phyloP scores from a whole-genome alignment of 2,888 invertebrate genomes.

The Coenonympha glycerion region DNA sequence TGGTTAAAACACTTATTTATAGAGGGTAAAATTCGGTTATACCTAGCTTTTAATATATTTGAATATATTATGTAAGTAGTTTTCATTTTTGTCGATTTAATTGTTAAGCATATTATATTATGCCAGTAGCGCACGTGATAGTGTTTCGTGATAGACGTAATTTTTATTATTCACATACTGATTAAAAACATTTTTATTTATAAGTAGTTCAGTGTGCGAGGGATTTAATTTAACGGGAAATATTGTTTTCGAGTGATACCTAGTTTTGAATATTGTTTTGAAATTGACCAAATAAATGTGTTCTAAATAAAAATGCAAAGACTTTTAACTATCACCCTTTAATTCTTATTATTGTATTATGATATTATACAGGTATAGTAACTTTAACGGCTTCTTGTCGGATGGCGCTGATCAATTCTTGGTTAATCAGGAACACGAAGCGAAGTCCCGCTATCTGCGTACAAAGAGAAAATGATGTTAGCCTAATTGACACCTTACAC shows the following conservation, averaged over 20 bases:
- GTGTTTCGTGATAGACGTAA: slow-evolving; percentile 65
- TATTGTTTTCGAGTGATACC: slow-evolving; percentile 66
- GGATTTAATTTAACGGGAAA: slow-evolving; percentile 31
- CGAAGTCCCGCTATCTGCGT: slow-evolving; percentile 89
- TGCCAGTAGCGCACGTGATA: slow-evolving; percentile 71
- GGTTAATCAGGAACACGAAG: slow-evolving; percentile 95
- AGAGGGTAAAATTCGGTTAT: slow-evolving; percentile 69
- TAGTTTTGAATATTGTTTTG: slow-evolving; percentile 63
- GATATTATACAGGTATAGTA: slow-evolving; percentile 70
- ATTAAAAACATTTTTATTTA: slow-evolving; percentile 25
- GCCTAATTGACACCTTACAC: background rate
- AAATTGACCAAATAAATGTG: slow-evolving; percentile 76
- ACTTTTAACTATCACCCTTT: slow-evolving; percentile 26
- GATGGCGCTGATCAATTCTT: slow-evolving; percentile 91
- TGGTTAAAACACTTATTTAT: slow-evolving; percentile 52
- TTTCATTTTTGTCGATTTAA: slow-evolving; percentile 52
- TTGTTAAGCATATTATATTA: slow-evolving; percentile 61
- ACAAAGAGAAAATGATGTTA: slow-evolving; percentile 24
- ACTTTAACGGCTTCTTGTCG: slow-evolving; percentile 91
- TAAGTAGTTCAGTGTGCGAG: slow-evolving; percentile 36
- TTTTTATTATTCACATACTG: slow-evolving; percentile 35
- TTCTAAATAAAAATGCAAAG: slow-evolving; percentile 56
- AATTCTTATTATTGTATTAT: no score
- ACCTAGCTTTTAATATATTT: no score
- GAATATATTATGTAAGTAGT: slow-evolving; percentile 40